Base-by-base conservation (phyloP, 2,888 invertebrate genomes). In the Lithophane leautieri region DNA sequence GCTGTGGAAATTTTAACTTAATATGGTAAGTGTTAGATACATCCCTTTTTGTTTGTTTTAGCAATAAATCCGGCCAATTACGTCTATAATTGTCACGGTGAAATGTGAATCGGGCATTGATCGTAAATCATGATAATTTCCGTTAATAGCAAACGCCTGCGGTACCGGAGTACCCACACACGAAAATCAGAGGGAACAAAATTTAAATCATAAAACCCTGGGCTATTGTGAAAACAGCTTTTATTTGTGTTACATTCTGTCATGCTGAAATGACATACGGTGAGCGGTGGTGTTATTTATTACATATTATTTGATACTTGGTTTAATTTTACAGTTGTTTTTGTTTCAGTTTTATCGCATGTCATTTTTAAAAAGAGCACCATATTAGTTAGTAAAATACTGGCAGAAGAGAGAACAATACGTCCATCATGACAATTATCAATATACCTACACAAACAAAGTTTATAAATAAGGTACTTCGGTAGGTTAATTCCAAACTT, bases 1-100 rank as follows among this genome's bases (percentile, higher is more conserved):
- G 88, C 94, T 91, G 90, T 82, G 89, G 91, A 88, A 90, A 81
- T 83, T 78, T 68, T 47, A 63, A 69, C 66, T 81, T 80, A 73
- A 85, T 85, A 86, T 88, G 87, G 93, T 93, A 90, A 92, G 93
- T 92, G 50, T 22, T 50, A 50, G 9, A 6, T 54, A 28, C 11
- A 47, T 56, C 12, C 8, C 0, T 44, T 56, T 56, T 42, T 50
- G 12, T 61, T 61, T 40, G 25, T 70, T 34, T 62, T 76, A 56
- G 12, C 50, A 63, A 72, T 63, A 63, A 72, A 60, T n/a, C 34
- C 47, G 19, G 58, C 3, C 47, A 69, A 73, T 79, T 61, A 44
- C 56, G 63, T 50, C 44, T 58, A 66, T 77, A 76, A 84, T 78
- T 58, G 68, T 77, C 44, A 62, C 25, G 52, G 40, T 61, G 54